phyloP scores from a whole-genome alignment of 2,888 invertebrate genomes.

The Pyrochroa serraticornis region DNA sequence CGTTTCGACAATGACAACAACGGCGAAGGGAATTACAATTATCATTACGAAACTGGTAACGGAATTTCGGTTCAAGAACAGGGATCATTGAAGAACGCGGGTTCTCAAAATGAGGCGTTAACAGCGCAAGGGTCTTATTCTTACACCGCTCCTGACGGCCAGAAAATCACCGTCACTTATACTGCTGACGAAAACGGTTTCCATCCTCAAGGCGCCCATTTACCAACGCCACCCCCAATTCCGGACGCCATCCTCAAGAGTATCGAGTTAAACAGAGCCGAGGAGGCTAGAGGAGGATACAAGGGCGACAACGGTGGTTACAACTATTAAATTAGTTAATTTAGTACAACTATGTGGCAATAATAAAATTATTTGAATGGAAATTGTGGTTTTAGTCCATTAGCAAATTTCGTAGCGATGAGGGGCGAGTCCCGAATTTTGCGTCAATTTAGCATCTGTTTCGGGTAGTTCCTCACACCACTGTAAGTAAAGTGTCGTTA shows the following conservation, averaged over 20 bases:
- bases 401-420: too few relatives aligned
- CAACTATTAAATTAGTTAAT: too few relatives aligned
- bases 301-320: too few relatives aligned
- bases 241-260: slow-evolving; percentile 62
- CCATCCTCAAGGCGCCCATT: slow-evolving; percentile 61
- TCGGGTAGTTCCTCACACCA: too few relatives aligned
- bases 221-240: slow-evolving; percentile 66
- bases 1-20: slow-evolving; percentile 30
- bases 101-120: slow-evolving; percentile 49
- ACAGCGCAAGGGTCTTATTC: slow-evolving; percentile 36
- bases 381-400: background rate
- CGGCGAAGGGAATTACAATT: slow-evolving; percentile 40
- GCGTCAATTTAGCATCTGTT: too few relatives aligned
- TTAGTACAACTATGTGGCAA: background rate
- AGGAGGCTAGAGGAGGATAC: slow-evolving; percentile 38
- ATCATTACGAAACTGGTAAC: slow-evolving; percentile 41
- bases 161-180: slow-evolving; percentile 47
- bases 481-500: too few relatives aligned
- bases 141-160: slow-evolving; percentile 41
- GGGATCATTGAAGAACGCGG: slow-evolving; percentile 60
- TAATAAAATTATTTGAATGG: background rate
- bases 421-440: background rate
- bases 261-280: slow-evolving; percentile 35
- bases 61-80: slow-evolving; percentile 41
- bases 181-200: slow-evolving; percentile 66